phyloP scores from a whole-genome alignment of 2,113 vertebrate genomes.

The Salminus brasiliensis region DNA sequence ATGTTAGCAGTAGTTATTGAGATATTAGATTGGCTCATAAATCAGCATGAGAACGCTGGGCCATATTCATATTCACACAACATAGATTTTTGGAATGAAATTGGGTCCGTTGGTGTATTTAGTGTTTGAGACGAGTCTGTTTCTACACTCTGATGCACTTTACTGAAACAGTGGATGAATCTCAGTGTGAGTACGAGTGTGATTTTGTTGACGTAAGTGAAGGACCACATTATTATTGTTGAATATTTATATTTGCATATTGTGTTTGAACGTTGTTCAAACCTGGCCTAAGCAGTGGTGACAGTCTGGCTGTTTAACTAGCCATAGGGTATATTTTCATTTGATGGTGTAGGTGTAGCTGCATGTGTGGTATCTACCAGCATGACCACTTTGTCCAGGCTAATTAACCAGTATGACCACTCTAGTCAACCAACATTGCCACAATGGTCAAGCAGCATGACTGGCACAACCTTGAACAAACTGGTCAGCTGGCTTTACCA shows the following conservation, averaged over 20 bases:
- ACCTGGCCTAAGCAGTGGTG: too few relatives aligned
- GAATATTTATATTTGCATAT: neutral
- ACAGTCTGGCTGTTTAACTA: too few relatives aligned
- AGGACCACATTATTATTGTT: neutral
- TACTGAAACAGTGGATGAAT: constrained; percentile 7
- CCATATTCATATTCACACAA: constrained; percentile 15
- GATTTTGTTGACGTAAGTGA: neutral
- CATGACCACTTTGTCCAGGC: too few relatives aligned
- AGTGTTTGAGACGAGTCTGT: neutral
- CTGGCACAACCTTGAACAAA: too few relatives aligned
- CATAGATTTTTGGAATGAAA: constrained; percentile 14
- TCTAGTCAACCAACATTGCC: too few relatives aligned
- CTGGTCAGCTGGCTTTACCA: too few relatives aligned
- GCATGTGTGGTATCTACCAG: too few relatives aligned
- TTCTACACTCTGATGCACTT: constrained; percentile 2
- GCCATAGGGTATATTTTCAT: too few relatives aligned
- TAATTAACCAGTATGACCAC: too few relatives aligned
- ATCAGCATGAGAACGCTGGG: neutral
- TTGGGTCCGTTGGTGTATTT: neutral
- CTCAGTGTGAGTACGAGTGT: neutral
- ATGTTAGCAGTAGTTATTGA: constrained; percentile 6
- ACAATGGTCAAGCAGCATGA: too few relatives aligned
- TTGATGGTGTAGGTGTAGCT: too few relatives aligned
- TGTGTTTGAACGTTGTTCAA: too few relatives aligned
- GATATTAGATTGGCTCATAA: constrained; percentile 20